Evolutionary conservation across 37 sponge, comb jelly and placozoan genomes (phyloP), one percentile per base, ranked within the genome.

Genomic region (Beroe ovata): DNA sequence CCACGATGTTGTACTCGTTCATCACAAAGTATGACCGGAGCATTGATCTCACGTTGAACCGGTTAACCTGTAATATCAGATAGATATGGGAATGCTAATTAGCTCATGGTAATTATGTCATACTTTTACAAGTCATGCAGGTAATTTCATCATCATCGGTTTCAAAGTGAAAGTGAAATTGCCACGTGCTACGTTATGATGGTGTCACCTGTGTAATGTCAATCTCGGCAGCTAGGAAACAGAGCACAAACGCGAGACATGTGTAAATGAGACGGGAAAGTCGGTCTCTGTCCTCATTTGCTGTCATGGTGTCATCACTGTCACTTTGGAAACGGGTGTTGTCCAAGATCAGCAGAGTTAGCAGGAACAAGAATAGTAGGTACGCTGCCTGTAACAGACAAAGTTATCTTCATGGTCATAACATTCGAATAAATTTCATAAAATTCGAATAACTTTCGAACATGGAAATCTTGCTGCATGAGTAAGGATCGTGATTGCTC

Each of bases 381-480:
- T 77, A 77, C n/a, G 84, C 41, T 77, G 41, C 28, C 84, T 77
- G 84, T n/a, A 32, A 77, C 23, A 47, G n/a, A n/a, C n/a, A n/a
- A n/a, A n/a, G n/a, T n/a, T n/a, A n/a, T n/a, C n/a, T n/a, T n/a
- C n/a, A n/a, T n/a, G n/a, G n/a, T n/a, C n/a, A n/a, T n/a, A n/a
- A n/a, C n/a, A n/a, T n/a, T n/a, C n/a, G n/a, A n/a, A n/a, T n/a
- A n/a, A n/a, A n/a, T n/a, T n/a, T n/a, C n/a, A n/a, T n/a, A n/a
- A n/a, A n/a, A n/a, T n/a, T n/a, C n/a, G n/a, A n/a, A n/a, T n/a
- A n/a, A n/a, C n/a, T n/a, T n/a, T n/a, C n/a, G n/a, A n/a, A n/a
- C n/a, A n/a, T n/a, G n/a, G n/a, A n/a, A n/a, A n/a, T n/a, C n/a
- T n/a, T n/a, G n/a, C n/a, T n/a, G n/a, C n/a, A n/a, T n/a, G n/a